Base-by-base conservation (phyloP, 2,888 invertebrate genomes). In the Melinopterus prodromus region DNA sequence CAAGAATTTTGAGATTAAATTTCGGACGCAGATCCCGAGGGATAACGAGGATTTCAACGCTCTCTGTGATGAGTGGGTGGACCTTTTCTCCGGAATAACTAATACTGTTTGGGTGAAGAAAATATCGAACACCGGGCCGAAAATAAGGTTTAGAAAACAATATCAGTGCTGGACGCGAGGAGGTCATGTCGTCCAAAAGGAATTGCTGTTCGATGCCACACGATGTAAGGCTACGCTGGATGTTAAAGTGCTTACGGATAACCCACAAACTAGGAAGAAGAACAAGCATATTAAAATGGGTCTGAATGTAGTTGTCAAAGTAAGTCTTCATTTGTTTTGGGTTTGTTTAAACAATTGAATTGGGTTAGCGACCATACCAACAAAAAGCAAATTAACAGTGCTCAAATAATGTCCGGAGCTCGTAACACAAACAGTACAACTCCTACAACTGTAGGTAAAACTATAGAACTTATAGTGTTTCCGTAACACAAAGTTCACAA, bases 101-200 rank as follows among this genome's bases (percentile, higher is more conserved):
- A 85, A 87, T 79, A 89, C 89, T 70, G 86, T 89, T 82, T 89
- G 89, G 89, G 89, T 87, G 69, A 89, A 89, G 84, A 89, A 89
- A 84, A 88, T 88, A 82, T 89, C 89, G 75, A 89, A 89, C 83
- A 89, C 89, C 6, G 89, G 89, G 5, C 89, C 89, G 38, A 89
- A 89, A 86, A 88, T 89, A 80, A 85, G 87, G 80, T 89, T 89
- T 84, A 83, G 89, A 79, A 89, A 89, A 84, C 89, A 89, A 82
- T 89, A 89, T 82, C 89, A 89, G 81, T 89, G 89, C 81, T 89
- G 89, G 89, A 88, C 89, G 0, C 87, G 88, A 69, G 86, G 85
- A 69, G 87, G 87, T 75, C 88, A 87, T 82, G 83, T 86, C 16
- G 86, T 89, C 38, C 86, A 87, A 81, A 89, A 89, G 80, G 89